Evolutionary conservation across 1,140 invertebrate genomes (phyloP).

Genomic region (Leptopilina boulardi): DNA sequence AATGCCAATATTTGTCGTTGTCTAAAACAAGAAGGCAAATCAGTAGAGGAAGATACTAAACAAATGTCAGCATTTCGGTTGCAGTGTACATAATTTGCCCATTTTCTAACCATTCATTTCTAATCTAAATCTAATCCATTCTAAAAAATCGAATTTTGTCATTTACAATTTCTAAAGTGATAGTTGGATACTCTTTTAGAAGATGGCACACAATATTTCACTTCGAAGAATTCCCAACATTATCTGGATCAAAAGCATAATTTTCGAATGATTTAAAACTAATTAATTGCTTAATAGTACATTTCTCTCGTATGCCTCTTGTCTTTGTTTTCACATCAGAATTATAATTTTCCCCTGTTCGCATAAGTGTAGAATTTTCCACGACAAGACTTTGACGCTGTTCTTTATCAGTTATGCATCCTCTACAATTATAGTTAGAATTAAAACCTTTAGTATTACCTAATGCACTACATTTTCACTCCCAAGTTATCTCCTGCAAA

Average conservation of each 20-base stretch:
- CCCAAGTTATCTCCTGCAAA: neutral
- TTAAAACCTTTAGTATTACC: neutral
- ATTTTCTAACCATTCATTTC: neutral
- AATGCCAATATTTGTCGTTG: neutral
- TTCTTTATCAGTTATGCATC: neutral
- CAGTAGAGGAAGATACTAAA: neutral
- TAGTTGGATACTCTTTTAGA: neutral
- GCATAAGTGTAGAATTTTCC: neutral
- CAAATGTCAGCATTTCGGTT: neutral
- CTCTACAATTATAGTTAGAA: neutral
- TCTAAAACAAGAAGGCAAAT: neutral
- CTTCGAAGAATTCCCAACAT: neutral
- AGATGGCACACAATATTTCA: neutral
- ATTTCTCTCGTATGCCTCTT: too few relatives aligned
- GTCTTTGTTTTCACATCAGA: neutral
- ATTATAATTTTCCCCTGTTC: neutral
- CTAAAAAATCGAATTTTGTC: neutral
- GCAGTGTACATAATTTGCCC: neutral
- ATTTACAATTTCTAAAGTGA: neutral
- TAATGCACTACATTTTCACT: neutral
- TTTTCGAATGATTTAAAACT: too few relatives aligned
- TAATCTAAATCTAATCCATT: neutral
- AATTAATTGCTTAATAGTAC: too few relatives aligned
- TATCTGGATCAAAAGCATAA: too few relatives aligned
- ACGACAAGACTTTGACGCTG: neutral